Evolutionary conservation across 2,888 invertebrate species (phyloP).

Genomic region (Proisotoma minuta): DNA sequence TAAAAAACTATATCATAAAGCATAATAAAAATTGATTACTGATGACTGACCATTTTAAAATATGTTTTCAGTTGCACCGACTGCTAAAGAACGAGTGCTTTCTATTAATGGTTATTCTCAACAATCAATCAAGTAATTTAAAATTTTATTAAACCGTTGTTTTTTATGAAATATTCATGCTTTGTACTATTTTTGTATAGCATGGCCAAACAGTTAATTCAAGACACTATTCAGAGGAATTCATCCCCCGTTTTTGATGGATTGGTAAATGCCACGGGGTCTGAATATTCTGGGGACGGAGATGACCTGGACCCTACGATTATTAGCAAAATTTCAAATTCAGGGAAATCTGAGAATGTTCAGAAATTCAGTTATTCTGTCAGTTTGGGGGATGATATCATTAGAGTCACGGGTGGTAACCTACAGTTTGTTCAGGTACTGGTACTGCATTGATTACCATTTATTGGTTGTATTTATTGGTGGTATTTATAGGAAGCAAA

Average conservation of each 20-base stretch:
- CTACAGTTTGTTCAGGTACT: slow-evolving; percentile 76
- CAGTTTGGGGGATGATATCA: slow-evolving; percentile 71
- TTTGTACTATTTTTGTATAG: slow-evolving; percentile 57
- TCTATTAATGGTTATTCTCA: slow-evolving; percentile 92
- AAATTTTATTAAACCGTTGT: neutral
- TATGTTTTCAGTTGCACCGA: slow-evolving; percentile 76
- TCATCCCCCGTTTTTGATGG: slow-evolving; percentile 70
- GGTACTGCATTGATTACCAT: slow-evolving; percentile 34
- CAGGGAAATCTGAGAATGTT: slow-evolving; percentile 11
- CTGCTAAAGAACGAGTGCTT: slow-evolving; percentile 88
- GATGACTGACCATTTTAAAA: too few species aligned
- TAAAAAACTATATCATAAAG: too few species aligned
- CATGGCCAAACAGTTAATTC: slow-evolving; percentile 87
- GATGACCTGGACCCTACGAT: slow-evolving; percentile 72
- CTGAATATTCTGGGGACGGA: slow-evolving; percentile 47
- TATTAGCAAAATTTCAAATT: slow-evolving; percentile 62
- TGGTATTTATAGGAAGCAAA: slow-evolving; percentile 67
- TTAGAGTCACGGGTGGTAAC: slow-evolving; percentile 80
- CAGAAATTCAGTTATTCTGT: slow-evolving; percentile 76
- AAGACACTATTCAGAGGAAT: slow-evolving; percentile 90
- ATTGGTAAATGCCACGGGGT: slow-evolving; percentile 16
- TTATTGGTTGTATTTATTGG: slow-evolving; percentile 20
- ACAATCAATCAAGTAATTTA: slow-evolving; percentile 81
- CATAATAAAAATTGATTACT: too few species aligned
- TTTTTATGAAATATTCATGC: too few species aligned